These are phyloP conservation scores for Spisula solida DNA, from an alignment of 2,888 invertebrate genomes.

Conservation along the genomic window DNA sequence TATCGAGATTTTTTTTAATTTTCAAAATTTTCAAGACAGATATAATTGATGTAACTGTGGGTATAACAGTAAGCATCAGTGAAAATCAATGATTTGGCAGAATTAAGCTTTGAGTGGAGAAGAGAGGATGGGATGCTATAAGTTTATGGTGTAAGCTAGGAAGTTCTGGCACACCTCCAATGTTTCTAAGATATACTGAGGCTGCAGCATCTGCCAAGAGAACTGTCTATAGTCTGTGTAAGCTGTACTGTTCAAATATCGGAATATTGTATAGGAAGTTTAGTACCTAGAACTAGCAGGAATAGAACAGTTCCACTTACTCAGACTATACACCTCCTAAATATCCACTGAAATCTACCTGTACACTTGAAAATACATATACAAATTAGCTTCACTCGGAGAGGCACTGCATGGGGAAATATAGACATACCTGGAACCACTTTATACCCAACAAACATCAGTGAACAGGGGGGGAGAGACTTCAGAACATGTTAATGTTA, in stretches of 20 bases:
- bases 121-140: neutral
- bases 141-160: constrained; percentile 45
- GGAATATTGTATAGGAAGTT: neutral
- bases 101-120: constrained; percentile 23
- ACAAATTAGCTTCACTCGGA: constrained; percentile 40
- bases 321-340: constrained; percentile 32
- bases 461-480: neutral
- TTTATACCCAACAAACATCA: neutral
- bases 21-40: neutral
- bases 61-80: constrained; percentile 10
- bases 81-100: constrained; percentile 45
- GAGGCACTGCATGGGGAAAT: constrained; percentile 34
- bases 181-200: constrained; percentile 39
- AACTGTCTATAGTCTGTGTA: constrained; percentile 14
- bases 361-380: constrained; percentile 54
- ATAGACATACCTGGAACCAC: constrained; percentile 1
- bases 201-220: constrained; percentile 47
- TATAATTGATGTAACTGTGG: neutral
- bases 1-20: constrained; percentile 13
- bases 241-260: neutral
- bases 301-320: neutral
- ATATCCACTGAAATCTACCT: constrained; percentile 47
- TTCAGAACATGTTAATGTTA: constrained; percentile 9
- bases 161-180: constrained; percentile 43
- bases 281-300: neutral